Conservation (phyloP, 1,140 invertebrate genomes). For the Parapsyche elsis region DNA sequence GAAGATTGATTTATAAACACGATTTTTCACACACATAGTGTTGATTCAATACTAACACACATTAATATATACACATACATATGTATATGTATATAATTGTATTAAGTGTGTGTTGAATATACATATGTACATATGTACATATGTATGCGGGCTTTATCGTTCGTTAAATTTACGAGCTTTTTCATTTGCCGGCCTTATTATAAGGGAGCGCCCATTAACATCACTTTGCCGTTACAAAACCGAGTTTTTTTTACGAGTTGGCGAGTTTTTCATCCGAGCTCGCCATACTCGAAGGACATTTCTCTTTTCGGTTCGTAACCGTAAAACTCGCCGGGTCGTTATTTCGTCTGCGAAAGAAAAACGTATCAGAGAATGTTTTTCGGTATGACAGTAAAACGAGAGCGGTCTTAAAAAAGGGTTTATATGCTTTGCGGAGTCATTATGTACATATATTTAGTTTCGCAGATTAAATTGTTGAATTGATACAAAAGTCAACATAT, state of each 20-base stretch:
- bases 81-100: not conserved
- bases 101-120: not conserved
- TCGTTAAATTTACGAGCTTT: conserved; percentile 27
- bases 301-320: conserved; percentile 18
- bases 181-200: conserved; percentile 15
- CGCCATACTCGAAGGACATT: not conserved
- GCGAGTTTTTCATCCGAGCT: conserved; percentile 1
- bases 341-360: not conserved
- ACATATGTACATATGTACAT: not conserved
- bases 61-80: not conserved
- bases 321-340: not conserved
- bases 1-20: too few species aligned
- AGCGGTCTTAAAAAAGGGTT: too few species aligned
- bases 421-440: too few species aligned
- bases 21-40: too few species aligned
- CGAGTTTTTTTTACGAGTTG: conserved; percentile 22
- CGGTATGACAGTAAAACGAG: not conserved
- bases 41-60: too few species aligned
- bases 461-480: too few species aligned
- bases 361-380: not conserved
- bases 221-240: conserved; percentile 5
- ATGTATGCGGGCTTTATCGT: conserved; percentile 4
- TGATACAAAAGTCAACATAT: too few species aligned
- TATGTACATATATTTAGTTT: too few species aligned
- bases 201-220: conserved; percentile 1